Conservation (phyloP, 2,113 vertebrate genomes). For the Pelusios castaneus region DNA sequence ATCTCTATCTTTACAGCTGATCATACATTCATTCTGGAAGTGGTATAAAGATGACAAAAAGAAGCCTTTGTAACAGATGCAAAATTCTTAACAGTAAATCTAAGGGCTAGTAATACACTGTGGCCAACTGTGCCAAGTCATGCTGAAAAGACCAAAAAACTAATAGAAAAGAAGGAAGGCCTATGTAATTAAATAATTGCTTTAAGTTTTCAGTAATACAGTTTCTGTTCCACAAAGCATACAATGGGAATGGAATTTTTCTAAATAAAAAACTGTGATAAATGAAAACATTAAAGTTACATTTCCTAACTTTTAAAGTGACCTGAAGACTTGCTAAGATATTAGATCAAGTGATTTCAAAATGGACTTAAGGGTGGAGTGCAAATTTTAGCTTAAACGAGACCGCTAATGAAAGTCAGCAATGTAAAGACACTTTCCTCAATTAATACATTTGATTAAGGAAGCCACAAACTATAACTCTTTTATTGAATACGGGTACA, state of each 20-base stretch:
- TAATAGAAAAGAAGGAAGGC: background rate
- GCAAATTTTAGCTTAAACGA: constrained; percentile 33
- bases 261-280: constrained; percentile 17
- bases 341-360: background rate
- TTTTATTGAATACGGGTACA: constrained; percentile 59
- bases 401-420: constrained; percentile 63
- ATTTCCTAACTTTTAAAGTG: constrained; percentile 29
- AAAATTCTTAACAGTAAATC: constrained; percentile 67
- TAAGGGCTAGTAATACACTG: constrained; percentile 29
- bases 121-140: constrained; percentile 11
- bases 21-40: constrained; percentile 63
- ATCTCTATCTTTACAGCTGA: constrained; percentile 65
- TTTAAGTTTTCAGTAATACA: constrained; percentile 5
- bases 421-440: constrained; percentile 50
- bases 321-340: constrained; percentile 9
- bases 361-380: background rate
- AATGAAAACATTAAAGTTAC: constrained; percentile 45
- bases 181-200: background rate
- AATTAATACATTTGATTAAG: constrained; percentile 53
- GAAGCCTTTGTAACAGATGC: constrained; percentile 43
- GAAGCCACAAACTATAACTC: constrained; percentile 44
- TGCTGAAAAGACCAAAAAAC: background rate
- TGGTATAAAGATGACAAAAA: constrained; percentile 60
- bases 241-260: background rate
- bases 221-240: background rate